phyloP scores from a whole-genome alignment of 2,888 invertebrate species.

The Scaptomyza cyrtandrae region DNA sequence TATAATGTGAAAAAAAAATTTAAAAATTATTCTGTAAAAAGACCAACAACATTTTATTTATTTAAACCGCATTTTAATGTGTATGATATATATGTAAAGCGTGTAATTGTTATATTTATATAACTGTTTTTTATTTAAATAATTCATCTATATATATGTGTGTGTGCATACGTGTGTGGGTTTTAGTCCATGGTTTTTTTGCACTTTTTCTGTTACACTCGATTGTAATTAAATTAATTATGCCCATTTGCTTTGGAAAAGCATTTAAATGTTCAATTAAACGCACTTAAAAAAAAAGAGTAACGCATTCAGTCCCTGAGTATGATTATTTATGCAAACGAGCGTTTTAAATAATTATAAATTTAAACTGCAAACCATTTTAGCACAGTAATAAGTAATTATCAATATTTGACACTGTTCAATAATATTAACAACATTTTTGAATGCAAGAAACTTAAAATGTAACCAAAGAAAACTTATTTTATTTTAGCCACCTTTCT shows the following conservation, averaged over 20 bases:
- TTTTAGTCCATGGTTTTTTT: conserved; percentile 1
- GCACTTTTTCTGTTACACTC: conserved; percentile 39
- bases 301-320: conserved; percentile 8
- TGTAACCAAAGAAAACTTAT: neutral
- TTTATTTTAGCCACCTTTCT: too few species aligned
- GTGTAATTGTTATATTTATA: conserved; percentile 18
- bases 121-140: conserved; percentile 26
- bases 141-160: neutral
- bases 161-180: neutral
- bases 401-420: neutral
- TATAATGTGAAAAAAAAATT: conserved; percentile 28
- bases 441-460: neutral
- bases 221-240: conserved; percentile 77
- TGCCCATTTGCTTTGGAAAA: conserved; percentile 71
- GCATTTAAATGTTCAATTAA: conserved; percentile 72
- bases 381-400: neutral
- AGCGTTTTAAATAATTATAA: conserved; percentile 40
- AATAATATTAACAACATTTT: too few species aligned
- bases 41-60: conserved; percentile 55
- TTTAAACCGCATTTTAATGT: conserved; percentile 44
- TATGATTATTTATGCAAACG: conserved; percentile 52
- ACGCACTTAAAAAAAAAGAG: conserved; percentile 15
- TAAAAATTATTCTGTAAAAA: conserved; percentile 12
- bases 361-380: conserved; percentile 9
- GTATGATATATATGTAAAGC: conserved; percentile 16